Base-by-base conservation (phyloP, 2,888 invertebrate genomes). In the Nasonia oneida region DNA sequence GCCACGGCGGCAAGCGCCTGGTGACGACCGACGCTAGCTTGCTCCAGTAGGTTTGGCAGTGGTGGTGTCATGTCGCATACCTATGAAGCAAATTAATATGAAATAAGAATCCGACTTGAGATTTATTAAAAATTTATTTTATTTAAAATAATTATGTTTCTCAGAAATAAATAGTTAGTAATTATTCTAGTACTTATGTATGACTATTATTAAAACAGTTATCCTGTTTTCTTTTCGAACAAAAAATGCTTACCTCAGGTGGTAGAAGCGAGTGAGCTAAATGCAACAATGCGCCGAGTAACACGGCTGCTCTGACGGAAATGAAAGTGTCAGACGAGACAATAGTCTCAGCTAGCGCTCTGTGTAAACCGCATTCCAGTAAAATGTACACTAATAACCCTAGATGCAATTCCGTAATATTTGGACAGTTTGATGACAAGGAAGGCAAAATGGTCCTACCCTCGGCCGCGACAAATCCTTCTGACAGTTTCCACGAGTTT, bases 391-490 rank as follows among this genome's bases (percentile, higher is more conserved):
- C 95, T 90, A 99, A 94, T 77, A 99, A 94, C 8, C 98, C 96
- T 91, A 97, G 95, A 94, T 99, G 99, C 93, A 98, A 97, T 93
- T 98, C 98, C 87, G 97, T 96, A 88, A 98, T 96, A 94, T 98
- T 98, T 18, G 98, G 97, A 87, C 98, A 97, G 87, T 95, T 96
- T 89, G 96, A 96, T 79, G 97, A 96, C 87, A 98, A 95, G 92
- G 98, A 97, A 87, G 98, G 98, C 93, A 99, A 94, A 90, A 98
- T 96, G 82, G 95, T 95, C 85, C 96, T 95, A 75, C 98, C 98
- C 94, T 99, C 99, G 84, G 97, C 97, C 18, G 97, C 98, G n/a
- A 99, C 97, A 93, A 99, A 99, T 57, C 98, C 99, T 93, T 98
- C 98, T 90, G 96, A 96, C 42, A 99, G 94, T 89, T 97, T 95